These are phyloP conservation scores for Leptopilina syphax DNA, from an alignment of 2,888 invertebrate species.

Conservation along the genomic window DNA sequence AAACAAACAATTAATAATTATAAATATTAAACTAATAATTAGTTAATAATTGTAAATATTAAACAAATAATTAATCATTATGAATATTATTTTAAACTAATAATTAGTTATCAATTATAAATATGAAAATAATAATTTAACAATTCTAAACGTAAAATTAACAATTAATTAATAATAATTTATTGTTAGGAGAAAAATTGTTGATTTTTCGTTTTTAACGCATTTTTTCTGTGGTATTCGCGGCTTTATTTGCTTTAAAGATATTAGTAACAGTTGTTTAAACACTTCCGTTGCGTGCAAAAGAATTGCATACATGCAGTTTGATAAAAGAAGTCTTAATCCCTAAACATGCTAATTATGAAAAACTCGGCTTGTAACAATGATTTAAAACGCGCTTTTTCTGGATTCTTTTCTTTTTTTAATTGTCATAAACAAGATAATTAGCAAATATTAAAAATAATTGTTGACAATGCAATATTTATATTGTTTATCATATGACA, in stretches of 20 bases:
- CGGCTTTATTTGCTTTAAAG: neutral
- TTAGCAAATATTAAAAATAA: neutral
- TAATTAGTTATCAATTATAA: too few species aligned
- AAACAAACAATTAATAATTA: too few species aligned
- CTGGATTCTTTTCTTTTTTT: neutral
- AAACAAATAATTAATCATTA: too few species aligned
- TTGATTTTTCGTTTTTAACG: neutral
- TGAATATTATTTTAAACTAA: too few species aligned
- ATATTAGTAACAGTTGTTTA: slow-evolving; percentile 6
- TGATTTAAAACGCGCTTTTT: neutral
- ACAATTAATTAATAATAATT: neutral
- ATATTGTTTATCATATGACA: too few species aligned
- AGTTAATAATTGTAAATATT: too few species aligned
- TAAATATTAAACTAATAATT: too few species aligned
- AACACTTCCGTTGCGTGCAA: slow-evolving; percentile 30
- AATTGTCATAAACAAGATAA: neutral
- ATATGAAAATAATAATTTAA: too few species aligned
- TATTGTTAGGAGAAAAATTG: neutral
- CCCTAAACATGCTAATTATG: slow-evolving; percentile 6
- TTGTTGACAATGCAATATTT: neutral
- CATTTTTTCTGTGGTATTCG: neutral
- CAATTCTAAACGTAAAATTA: too few species aligned
- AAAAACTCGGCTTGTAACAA: neutral
- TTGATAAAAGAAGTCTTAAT: slow-evolving; percentile 9
- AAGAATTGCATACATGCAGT: neutral